These are phyloP conservation scores for Sitta carolinensis DNA, from an alignment of 2,797 vertebrate species.

Conservation along the genomic window DNA sequence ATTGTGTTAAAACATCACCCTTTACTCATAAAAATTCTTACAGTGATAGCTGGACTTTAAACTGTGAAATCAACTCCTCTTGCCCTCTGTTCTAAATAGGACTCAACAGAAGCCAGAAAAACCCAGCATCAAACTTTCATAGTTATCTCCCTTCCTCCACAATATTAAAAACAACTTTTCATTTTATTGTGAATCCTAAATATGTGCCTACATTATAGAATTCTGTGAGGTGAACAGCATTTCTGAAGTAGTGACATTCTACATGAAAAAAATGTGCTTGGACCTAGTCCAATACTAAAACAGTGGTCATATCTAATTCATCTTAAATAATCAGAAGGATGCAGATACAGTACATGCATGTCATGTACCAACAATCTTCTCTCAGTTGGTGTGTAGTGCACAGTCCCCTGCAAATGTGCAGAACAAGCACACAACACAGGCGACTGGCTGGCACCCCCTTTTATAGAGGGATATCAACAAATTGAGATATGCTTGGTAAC, in stretches of 20 bases:
- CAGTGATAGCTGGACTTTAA: neutral
- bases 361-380: neutral
- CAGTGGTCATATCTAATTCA: neutral
- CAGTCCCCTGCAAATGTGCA: neutral
- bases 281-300: neutral
- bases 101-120: neutral
- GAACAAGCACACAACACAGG: rapidly evolving
- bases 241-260: neutral
- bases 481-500: neutral
- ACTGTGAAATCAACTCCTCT: neutral
- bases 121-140: neutral
- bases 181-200: neutral
- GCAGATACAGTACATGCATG: neutral
- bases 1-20: neutral
- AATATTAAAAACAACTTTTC: neutral
- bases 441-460: neutral
- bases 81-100: neutral
- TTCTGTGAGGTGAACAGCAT: neutral
- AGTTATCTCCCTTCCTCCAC: neutral
- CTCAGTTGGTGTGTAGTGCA: neutral
- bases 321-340: neutral
- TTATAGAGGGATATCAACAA: neutral
- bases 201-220: neutral
- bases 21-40: neutral
- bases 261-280: neutral